A percentile compares a stretch with the other conserved stretches of the same genome.
phyloP scores from a whole-genome alignment of 35 echinoderm and acorn worm species.

The Strongylocentrotus purpuratus region DNA sequence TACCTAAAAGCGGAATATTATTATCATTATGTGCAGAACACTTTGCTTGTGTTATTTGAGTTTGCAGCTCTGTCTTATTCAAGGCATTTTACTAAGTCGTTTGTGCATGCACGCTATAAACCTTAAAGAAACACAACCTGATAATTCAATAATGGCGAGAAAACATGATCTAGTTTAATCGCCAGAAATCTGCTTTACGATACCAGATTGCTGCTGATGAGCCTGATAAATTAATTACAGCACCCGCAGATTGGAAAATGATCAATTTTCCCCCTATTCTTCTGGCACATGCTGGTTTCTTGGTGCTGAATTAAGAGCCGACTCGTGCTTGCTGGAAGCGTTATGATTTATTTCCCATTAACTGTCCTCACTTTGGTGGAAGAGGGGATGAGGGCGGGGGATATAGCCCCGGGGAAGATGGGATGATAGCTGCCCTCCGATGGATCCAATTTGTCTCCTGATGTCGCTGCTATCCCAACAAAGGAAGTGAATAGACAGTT shows the following conservation, averaged over 20 bases:
- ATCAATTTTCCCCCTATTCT: not conserved
- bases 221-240: slow-evolving; percentile 4
- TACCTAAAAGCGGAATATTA: too few relatives aligned
- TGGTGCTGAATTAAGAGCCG: not conserved
- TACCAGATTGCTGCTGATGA: not conserved
- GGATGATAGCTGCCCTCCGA: not conserved
- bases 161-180: not conserved
- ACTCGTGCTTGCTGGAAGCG: not conserved
- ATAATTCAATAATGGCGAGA: not conserved
- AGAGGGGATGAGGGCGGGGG: not conserved
- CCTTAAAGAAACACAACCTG: not conserved
- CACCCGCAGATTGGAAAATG: not conserved
- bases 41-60: too few relatives aligned
- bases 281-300: not conserved
- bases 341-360: slow-evolving; percentile 19
- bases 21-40: too few relatives aligned
- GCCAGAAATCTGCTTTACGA: not conserved
- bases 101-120: too few relatives aligned
- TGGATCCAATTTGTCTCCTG: not conserved
- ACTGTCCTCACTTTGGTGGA: not conserved
- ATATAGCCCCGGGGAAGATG: not conserved
- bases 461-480: not conserved
- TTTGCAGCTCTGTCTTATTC: too few relatives aligned
- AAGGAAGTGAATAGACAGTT: slow-evolving; percentile 11
- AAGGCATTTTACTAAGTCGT: too few relatives aligned